Base-by-base conservation (phyloP, 2,888 invertebrate genomes). In the Spatulosminthurus flaviceps region DNA sequence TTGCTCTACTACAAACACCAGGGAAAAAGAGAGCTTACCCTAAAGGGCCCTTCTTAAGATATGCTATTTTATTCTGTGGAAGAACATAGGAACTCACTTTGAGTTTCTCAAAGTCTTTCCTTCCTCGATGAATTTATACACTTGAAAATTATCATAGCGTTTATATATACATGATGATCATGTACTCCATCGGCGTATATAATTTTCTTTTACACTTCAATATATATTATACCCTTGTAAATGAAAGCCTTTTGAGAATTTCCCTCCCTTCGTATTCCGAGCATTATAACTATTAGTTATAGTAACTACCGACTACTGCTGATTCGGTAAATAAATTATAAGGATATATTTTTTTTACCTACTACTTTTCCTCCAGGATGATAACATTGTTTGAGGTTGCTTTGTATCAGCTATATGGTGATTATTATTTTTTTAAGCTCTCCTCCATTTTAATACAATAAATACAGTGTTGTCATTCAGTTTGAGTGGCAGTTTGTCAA, bases 251-350 rank as follows among this genome's bases (percentile, higher is more conserved):
- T 34, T 34, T 34, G 34, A 34, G 9, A n/a, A n/a, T n/a, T n/a
- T n/a, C n/a, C n/a, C n/a, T n/a, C n/a, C n/a, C n/a, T n/a, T n/a
- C n/a, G n/a, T n/a, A n/a, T n/a, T n/a, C n/a, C n/a, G n/a, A n/a
- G n/a, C n/a, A n/a, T n/a, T n/a, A n/a, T n/a, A n/a, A 41, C 51
- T 51, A 51, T 9, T 34, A 34, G 5, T 34, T n/a, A n/a, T n/a
- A n/a, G 9, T 9, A 34, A 34, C 34, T 34, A 34, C 34, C 9
- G 34, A 34, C 34, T n/a, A n/a, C n/a, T n/a, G n/a, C 41, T 51
- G 51, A 51, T 64, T 64, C 64, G 64, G 64, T 64, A 64, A 26
- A 24, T 64, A 64, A 64, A 64, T 64, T 64, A 64, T 64, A 64
- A 64, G 64, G 64, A 64, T 22, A 9, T 22, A 24, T 4, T 22